phyloP scores from a whole-genome alignment of 2,888 invertebrate species.

The Epiperipatus broadwayi region DNA sequence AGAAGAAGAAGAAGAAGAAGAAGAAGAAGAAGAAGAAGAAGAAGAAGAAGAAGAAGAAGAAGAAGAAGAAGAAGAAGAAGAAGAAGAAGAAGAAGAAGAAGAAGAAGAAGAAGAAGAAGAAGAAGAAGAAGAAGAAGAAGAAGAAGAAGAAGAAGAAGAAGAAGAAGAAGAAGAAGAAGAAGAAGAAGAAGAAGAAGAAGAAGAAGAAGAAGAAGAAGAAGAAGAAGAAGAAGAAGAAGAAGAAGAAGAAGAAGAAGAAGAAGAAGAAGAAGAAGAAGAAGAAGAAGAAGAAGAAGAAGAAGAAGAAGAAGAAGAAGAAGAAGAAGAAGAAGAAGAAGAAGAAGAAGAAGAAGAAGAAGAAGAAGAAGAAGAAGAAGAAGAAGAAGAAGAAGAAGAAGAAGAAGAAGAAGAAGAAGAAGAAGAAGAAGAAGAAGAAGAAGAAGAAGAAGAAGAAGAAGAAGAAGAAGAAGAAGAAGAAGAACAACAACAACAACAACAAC shows the following conservation, averaged over 20 bases:
- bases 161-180: background rate
- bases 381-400: background rate
- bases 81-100: background rate
- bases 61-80: background rate
- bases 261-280: conserved; percentile 1
- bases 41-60: no score
- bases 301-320: background rate
- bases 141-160: background rate
- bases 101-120: background rate
- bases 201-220: conserved; percentile 3
- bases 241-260: background rate
- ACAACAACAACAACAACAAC: no score
- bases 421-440: background rate
- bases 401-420: conserved; percentile 1
- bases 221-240: background rate
- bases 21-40: no score
- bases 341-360: background rate
- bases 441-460: conserved; percentile 3
- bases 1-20: no score
- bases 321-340: background rate
- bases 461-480: background rate
- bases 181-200: conserved; percentile 1
- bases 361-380: background rate
- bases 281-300: background rate
- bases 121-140: conserved; percentile 1